Conservation (phyloP, 2,888 invertebrate species). For the Melinaea menophilus region DNA sequence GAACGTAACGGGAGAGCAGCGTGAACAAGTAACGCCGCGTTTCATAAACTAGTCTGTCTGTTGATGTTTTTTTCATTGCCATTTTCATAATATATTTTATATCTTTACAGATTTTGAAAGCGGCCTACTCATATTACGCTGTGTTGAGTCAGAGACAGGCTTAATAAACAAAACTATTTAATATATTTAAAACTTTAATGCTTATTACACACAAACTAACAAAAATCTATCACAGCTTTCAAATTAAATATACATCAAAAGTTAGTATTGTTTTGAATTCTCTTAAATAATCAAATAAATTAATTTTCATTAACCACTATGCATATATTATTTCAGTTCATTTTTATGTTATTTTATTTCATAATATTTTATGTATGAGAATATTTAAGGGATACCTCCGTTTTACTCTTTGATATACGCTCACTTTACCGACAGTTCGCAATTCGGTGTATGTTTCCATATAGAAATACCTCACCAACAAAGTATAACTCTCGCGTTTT, state of each 20-base stretch:
- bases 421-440: not conserved
- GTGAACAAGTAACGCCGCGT: no score
- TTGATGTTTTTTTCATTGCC: no score
- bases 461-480: not conserved
- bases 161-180: conserved; percentile 29
- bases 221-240: conserved; percentile 2
- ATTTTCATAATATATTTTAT: conserved; percentile 18
- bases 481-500: no score
- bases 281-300: conserved; percentile 3
- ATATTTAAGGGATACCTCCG: no score
- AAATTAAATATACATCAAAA: not conserved
- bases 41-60: no score
- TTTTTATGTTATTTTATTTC: no score
- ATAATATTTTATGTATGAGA: no score
- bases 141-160: conserved; percentile 55
- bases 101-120: conserved; percentile 66
- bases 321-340: no score
- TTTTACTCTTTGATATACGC: not conserved
- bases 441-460: conserved; percentile 1
- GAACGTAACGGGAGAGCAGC: no score
- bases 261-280: not conserved
- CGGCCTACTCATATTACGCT: conserved; percentile 64
- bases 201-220: conserved; percentile 2
- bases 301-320: not conserved
- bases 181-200: conserved; percentile 13